These are phyloP conservation scores for Meloe dianella DNA, from an alignment of 2,888 invertebrate species.

Conservation along the genomic window DNA sequence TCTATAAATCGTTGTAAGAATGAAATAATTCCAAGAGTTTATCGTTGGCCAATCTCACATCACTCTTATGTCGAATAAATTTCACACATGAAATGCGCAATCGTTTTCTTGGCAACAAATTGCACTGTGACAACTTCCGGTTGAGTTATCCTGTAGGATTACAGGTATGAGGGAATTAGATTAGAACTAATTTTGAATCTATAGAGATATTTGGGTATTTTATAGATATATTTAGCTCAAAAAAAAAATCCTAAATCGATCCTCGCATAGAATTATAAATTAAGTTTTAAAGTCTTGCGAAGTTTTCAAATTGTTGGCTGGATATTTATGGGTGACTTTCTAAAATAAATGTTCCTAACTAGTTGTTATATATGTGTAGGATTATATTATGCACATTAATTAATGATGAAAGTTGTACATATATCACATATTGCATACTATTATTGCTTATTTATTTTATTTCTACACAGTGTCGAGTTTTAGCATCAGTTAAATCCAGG, in stretches of 20 bases:
- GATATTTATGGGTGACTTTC: constrained; percentile 19
- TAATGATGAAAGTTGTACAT: constrained; percentile 37
- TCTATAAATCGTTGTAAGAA: background rate
- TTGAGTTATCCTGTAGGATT: constrained; percentile 4
- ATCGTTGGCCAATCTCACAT: background rate
- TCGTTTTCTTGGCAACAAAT: background rate
- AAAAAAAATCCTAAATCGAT: background rate
- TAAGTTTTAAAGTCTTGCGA: constrained; percentile 10
- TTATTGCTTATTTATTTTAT: background rate
- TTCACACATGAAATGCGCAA: background rate
- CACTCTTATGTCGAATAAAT: constrained; percentile 5
- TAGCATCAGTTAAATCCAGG: too few species aligned
- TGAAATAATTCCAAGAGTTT: background rate
- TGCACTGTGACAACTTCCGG: constrained; percentile 1
- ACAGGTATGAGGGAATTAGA: background rate
- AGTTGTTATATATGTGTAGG: constrained; percentile 24
- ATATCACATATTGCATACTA: background rate
- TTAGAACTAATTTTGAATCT: background rate
- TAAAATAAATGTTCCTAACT: constrained; percentile 25
- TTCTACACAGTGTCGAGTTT: background rate
- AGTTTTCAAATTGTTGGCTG: constrained; percentile 7
- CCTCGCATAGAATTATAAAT: background rate
- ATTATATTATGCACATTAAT: constrained; percentile 32
- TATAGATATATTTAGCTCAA: background rate
- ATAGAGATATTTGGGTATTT: background rate